Evolutionary conservation across 2,113 vertebrate genomes (phyloP).

Genomic region (Ageneiosus marmoratus): DNA sequence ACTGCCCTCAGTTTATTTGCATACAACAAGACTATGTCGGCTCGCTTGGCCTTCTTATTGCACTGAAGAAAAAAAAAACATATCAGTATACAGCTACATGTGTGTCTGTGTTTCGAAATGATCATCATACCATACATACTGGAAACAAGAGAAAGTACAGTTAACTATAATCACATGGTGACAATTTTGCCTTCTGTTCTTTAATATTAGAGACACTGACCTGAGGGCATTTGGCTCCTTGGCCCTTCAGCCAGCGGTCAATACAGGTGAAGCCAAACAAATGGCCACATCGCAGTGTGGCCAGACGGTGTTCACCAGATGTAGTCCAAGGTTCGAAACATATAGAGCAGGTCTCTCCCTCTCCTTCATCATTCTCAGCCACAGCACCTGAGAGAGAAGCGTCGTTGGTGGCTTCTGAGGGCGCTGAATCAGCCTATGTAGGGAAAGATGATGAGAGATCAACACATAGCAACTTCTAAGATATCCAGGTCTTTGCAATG

Average conservation of each 20-base stretch:
- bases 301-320: slow-evolving; percentile 86
- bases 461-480: neutral
- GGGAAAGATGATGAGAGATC: neutral
- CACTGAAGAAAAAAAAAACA: slow-evolving; percentile 73
- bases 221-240: slow-evolving; percentile 91
- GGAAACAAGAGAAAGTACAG: neutral
- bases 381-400: neutral
- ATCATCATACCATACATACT: neutral
- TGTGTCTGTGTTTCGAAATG: neutral
- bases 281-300: slow-evolving; percentile 89
- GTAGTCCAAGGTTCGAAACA: slow-evolving; percentile 95
- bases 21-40: slow-evolving; percentile 89
- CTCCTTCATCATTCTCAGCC: slow-evolving; percentile 71
- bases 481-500: neutral
- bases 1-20: slow-evolving; percentile 83
- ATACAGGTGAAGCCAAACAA: slow-evolving; percentile 93
- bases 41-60: slow-evolving; percentile 92
- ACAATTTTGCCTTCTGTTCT: neutral
- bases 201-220: slow-evolving; percentile 62
- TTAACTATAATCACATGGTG: neutral
- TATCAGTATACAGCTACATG: neutral
- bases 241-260: slow-evolving; percentile 84
- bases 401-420: neutral
- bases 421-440: neutral
- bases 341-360: slow-evolving; percentile 88